These are phyloP conservation scores for Polymixis lichenea DNA, from an alignment of 2,888 invertebrate genomes.

Conservation along the genomic window DNA sequence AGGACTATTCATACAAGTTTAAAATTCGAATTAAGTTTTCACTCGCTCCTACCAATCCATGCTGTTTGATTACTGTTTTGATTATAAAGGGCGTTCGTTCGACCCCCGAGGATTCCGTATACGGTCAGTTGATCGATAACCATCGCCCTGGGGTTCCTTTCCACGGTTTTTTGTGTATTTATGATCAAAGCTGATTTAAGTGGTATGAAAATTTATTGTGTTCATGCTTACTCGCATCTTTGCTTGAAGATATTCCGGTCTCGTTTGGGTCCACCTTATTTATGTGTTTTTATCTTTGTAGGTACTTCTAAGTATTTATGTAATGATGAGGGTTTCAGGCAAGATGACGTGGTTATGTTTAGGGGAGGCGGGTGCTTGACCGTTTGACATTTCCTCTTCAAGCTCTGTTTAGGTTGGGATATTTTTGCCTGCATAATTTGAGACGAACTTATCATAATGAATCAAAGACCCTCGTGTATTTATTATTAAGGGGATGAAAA, in stretches of 20 bases:
- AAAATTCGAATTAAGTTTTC: constrained; percentile 87
- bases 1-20: constrained; percentile 74
- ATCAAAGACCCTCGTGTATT: not conserved
- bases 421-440: not conserved
- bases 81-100: constrained; percentile 83
- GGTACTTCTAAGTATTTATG: constrained; percentile 38
- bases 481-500: not conserved
- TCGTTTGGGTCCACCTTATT: constrained; percentile 55
- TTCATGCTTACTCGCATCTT: constrained; percentile 58
- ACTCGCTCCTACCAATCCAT: constrained; percentile 79
- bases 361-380: constrained; percentile 40
- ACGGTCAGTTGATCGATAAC: constrained; percentile 86
- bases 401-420: not conserved
- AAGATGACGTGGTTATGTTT: constrained; percentile 26
- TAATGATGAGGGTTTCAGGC: constrained; percentile 40
- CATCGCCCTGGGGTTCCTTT: constrained; percentile 75
- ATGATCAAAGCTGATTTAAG: constrained; percentile 68
- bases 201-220: constrained; percentile 68
- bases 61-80: constrained; percentile 88
- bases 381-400: constrained; percentile 29
- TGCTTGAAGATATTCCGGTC: constrained; percentile 61
- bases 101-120: constrained; percentile 70
- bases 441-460: not conserved
- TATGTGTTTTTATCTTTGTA: constrained; percentile 43
- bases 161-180: constrained; percentile 71